These are phyloP conservation scores for Eupithecia vulgata DNA, from an alignment of 2,888 invertebrate genomes.

Conservation along the genomic window DNA sequence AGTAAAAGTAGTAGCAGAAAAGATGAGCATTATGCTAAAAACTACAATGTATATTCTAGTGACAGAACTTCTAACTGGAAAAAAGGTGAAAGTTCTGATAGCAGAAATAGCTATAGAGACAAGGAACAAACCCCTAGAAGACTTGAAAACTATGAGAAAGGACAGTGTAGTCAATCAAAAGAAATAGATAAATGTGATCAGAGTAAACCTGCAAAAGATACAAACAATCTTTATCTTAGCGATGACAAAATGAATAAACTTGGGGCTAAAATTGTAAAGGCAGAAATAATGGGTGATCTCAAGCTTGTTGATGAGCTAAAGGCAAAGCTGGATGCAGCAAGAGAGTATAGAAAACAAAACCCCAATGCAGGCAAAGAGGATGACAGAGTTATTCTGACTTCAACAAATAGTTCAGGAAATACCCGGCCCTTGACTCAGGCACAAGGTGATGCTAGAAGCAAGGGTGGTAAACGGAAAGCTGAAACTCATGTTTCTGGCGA, in stretches of 20 bases:
- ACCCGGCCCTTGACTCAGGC: slow-evolving; percentile 85
- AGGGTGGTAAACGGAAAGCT: slow-evolving; percentile 81
- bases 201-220: slow-evolving; percentile 25
- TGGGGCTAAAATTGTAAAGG: slow-evolving; percentile 95
- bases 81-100: slow-evolving; percentile 44
- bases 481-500: slow-evolving; percentile 90
- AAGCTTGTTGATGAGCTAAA: slow-evolving; percentile 88
- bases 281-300: slow-evolving; percentile 95
- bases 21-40: slow-evolving; percentile 32
- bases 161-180: slow-evolving; percentile 16
- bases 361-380: slow-evolving; percentile 63
- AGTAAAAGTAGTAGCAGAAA: slow-evolving; percentile 11
- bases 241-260: slow-evolving; percentile 95
- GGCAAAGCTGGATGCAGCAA: slow-evolving; percentile 88
- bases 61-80: slow-evolving; percentile 58
- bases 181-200: slow-evolving; percentile 18
- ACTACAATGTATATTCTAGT: slow-evolving; percentile 33
- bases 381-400: slow-evolving; percentile 86
- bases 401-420: slow-evolving; percentile 87
- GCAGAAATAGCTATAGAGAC: slow-evolving; percentile 25
- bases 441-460: slow-evolving; percentile 72
- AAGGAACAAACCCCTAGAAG: slow-evolving; percentile 12
- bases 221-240: slow-evolving; percentile 77
- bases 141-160: slow-evolving; percentile 18
- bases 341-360: slow-evolving; percentile 79